phyloP scores from a whole-genome alignment of 2,113 vertebrate species.

The Macroglossus sobrinus region DNA sequence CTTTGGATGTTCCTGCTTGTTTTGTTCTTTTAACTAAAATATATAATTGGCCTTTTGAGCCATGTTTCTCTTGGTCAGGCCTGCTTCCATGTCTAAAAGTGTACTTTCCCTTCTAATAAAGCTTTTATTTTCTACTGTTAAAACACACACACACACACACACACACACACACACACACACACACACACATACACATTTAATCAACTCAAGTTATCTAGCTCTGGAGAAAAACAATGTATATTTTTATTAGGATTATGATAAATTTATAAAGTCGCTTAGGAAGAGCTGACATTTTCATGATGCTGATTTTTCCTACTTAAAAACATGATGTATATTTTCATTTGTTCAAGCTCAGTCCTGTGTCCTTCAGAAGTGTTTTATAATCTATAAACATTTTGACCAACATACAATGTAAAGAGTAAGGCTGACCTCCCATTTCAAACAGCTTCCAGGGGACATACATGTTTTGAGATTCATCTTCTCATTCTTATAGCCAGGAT shows the following conservation, averaged over 20 bases:
- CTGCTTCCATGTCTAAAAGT: too few relatives aligned
- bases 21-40: conserved; percentile 20
- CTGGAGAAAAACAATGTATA: not conserved
- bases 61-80: too few relatives aligned
- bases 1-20: not conserved
- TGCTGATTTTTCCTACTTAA: not conserved
- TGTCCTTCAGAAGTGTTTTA: not conserved
- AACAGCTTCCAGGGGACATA: not conserved
- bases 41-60: not conserved
- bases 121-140: too few relatives aligned
- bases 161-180: too few relatives aligned
- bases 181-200: not conserved
- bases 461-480: not conserved
- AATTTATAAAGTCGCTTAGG: not conserved
- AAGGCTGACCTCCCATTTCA: not conserved
- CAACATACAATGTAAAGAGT: not conserved
- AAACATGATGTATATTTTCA: not conserved
- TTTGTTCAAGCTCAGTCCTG: not conserved
- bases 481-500: not conserved
- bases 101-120: too few relatives aligned
- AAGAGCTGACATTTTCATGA: not conserved
- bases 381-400: not conserved
- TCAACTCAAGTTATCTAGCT: not conserved
- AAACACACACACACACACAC: too few relatives aligned
- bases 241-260: conserved; percentile 33